These are phyloP conservation scores for Diabrotica virgifera DNA, from an alignment of 1,140 invertebrate genomes.

Conservation along the genomic window DNA sequence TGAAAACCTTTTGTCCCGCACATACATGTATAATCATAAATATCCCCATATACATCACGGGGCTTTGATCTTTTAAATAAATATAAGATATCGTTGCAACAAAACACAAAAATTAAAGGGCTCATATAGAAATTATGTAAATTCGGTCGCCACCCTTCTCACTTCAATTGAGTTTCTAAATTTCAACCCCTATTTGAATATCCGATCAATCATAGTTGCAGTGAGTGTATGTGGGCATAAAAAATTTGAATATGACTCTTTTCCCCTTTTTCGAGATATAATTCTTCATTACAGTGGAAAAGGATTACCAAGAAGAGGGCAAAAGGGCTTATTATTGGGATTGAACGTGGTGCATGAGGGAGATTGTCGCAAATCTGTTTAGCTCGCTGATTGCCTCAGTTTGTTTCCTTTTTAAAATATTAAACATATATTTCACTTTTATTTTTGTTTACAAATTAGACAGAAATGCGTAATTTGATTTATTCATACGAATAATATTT, in stretches of 20 bases:
- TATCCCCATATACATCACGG: background rate
- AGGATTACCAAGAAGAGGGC: conserved; percentile 16
- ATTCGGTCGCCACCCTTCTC: conserved; percentile 13
- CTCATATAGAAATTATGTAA: conserved; percentile 18
- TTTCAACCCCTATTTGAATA: conserved; percentile 23
- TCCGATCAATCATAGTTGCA: conserved; percentile 18
- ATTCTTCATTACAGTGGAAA: conserved; percentile 18
- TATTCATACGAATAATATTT: no score
- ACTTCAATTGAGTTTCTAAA: conserved; percentile 15
- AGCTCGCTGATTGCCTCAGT: no score
- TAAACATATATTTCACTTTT: no score
- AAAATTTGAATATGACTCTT: conserved; percentile 19
- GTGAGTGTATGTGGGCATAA: conserved; percentile 14
- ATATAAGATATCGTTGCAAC: conserved; percentile 19
- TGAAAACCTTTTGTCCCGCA: background rate
- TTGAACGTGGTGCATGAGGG: no score
- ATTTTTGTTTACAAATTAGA: no score
- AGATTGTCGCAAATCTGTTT: no score
- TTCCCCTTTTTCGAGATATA: conserved; percentile 13
- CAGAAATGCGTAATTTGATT: no score
- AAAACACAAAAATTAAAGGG: conserved; percentile 21
- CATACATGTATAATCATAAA: background rate
- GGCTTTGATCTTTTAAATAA: conserved; percentile 21
- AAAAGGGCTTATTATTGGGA: no score
- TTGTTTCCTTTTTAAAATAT: no score